phyloP scores from a whole-genome alignment of 2,888 invertebrate genomes.

The Catocala fraxini region DNA sequence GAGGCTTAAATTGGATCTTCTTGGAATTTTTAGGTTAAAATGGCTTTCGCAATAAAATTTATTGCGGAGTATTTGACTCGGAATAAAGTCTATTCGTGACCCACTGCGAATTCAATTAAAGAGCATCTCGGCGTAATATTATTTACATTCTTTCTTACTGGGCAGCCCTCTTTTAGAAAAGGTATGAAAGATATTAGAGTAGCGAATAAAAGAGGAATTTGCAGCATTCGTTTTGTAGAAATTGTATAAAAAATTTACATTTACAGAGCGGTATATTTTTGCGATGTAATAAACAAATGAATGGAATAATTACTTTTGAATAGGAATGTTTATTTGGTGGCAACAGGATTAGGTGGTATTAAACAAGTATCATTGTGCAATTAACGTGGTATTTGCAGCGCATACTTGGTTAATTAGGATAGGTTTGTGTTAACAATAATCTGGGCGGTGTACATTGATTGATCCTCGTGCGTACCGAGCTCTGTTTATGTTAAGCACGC shows the following conservation, averaged over 20 bases:
- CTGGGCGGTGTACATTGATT: conserved; percentile 56
- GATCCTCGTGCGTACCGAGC: conserved; percentile 50
- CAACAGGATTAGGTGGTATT: conserved; percentile 5
- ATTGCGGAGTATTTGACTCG: conserved; percentile 77
- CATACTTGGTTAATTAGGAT: conserved; percentile 63
- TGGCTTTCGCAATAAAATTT: conserved; percentile 79
- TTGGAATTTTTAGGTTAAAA: conserved; percentile 80
- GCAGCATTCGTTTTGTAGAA: conserved; percentile 38
- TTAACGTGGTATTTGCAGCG: conserved; percentile 39
- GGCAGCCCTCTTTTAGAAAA: conserved; percentile 54
- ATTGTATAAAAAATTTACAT: conserved; percentile 19
- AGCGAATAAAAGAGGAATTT: conserved; percentile 48
- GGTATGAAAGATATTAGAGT: conserved; percentile 54
- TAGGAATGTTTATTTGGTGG: conserved; percentile 1
- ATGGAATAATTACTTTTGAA: conserved; percentile 9
- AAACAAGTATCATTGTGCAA: conserved; percentile 31
- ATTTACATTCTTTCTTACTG: conserved; percentile 64
- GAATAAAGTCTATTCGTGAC: conserved; percentile 75
- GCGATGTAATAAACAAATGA: conserved; percentile 8
- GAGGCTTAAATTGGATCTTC: conserved; percentile 81
- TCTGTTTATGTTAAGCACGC: conserved; percentile 56
- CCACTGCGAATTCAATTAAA: conserved; percentile 76
- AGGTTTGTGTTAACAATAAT: conserved; percentile 61
- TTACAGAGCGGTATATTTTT: conserved; percentile 11
- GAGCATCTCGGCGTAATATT: conserved; percentile 70